These are phyloP conservation scores for Lasioglossum lativentre DNA, from an alignment of 2,888 invertebrate species.

Conservation along the genomic window DNA sequence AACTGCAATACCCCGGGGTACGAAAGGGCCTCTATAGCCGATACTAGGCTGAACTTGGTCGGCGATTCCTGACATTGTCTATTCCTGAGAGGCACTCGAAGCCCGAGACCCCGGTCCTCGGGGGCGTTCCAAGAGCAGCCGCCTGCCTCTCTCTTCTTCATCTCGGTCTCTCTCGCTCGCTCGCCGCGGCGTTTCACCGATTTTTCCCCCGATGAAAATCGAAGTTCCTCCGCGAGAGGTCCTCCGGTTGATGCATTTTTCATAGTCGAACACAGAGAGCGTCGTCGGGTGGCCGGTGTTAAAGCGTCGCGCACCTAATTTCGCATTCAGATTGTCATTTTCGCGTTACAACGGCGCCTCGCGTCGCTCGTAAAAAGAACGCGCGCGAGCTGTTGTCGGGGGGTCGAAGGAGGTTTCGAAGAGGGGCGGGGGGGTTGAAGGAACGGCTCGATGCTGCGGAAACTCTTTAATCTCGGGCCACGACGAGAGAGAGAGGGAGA, in stretches of 20 bases:
- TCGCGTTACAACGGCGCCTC: conserved; percentile 40
- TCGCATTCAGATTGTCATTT: conserved; percentile 56
- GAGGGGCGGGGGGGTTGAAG: neutral
- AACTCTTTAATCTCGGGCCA: conserved; percentile 52
- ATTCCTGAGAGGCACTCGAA: conserved; percentile 6
- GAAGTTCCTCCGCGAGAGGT: neutral
- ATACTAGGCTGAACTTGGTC: conserved; percentile 4
- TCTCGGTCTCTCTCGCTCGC: neutral
- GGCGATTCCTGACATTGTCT: conserved; percentile 10
- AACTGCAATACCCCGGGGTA: neutral
- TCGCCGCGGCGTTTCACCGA: conserved; percentile 1
- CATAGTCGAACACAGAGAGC: neutral
- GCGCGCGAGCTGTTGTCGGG: neutral
- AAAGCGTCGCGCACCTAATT: conserved; percentile 42
- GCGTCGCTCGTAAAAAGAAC: conserved; percentile 48
- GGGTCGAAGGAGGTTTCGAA: neutral
- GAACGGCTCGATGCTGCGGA: conserved; percentile 23
- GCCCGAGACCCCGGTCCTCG: neutral
- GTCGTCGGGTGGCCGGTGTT: conserved; percentile 6
- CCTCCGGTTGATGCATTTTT: conserved; percentile 29
- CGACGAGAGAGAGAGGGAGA: neutral
- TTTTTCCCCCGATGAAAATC: conserved; percentile 12
- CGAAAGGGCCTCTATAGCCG: neutral
- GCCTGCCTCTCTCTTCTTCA: too few species aligned
- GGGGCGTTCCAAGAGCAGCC: neutral